These are phyloP conservation scores for Diachasma alloeum DNA, from an alignment of 1,140 invertebrate genomes.

Conservation along the genomic window DNA sequence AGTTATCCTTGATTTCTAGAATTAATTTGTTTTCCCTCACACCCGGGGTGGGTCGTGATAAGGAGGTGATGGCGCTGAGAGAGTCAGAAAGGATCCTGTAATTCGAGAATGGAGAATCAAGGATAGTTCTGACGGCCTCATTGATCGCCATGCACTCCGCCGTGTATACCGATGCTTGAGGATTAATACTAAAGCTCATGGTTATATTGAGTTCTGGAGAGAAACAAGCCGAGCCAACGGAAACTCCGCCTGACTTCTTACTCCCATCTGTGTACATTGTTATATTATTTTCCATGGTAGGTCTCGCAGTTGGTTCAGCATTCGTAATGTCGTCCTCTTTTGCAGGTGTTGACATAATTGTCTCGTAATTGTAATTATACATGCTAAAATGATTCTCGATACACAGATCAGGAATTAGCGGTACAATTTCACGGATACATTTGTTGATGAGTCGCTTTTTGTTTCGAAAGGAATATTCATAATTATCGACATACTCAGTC, in stretches of 20 bases:
- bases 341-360: background rate
- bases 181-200: background rate
- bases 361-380: background rate
- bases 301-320: background rate
- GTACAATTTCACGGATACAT: background rate
- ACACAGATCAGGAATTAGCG: background rate
- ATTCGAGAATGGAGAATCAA: background rate
- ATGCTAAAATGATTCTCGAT: background rate
- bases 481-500: background rate
- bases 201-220: too few species aligned
- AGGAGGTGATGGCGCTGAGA: background rate
- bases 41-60: background rate
- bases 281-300: background rate
- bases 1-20: slow-evolving; percentile 1
- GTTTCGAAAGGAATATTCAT: background rate
- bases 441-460: background rate
- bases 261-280: background rate
- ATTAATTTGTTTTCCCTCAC: background rate
- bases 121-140: background rate
- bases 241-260: background rate
- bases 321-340: background rate
- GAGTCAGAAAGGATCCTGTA: background rate
- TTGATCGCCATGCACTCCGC: background rate
- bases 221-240: background rate
- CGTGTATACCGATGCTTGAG: background rate